phyloP scores from a whole-genome alignment of 2,113 vertebrate genomes.

The Pitta sordida region DNA sequence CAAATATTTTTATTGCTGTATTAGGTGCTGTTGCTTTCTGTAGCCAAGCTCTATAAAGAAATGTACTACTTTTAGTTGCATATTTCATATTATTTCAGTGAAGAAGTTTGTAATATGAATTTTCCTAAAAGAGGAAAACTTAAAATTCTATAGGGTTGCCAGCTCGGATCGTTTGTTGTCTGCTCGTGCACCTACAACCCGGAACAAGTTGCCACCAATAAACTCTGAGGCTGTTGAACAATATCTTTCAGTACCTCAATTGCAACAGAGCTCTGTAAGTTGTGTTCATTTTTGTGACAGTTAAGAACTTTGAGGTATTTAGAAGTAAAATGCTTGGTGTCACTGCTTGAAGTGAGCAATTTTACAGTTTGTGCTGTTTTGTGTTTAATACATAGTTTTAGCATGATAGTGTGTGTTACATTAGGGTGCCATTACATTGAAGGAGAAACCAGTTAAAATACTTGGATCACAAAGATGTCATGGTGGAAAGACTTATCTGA shows the following conservation, averaged over 20 bases:
- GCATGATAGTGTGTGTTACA: neutral
- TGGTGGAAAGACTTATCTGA: neutral
- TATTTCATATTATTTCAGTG: neutral
- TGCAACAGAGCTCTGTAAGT: conserved; percentile 72
- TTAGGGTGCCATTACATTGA: neutral
- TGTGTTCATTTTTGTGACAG: neutral
- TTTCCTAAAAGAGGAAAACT: neutral
- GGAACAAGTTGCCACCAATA: conserved; percentile 76
- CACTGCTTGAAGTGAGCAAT: neutral
- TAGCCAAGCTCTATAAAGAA: neutral
- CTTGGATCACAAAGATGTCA: neutral
- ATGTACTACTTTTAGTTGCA: neutral
- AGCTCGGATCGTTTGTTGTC: conserved; percentile 57
- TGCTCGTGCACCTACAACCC: neutral
- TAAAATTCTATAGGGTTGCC: conserved; percentile 64
- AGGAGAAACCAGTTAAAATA: neutral
- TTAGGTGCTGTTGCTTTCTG: neutral
- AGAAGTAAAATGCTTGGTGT: neutral
- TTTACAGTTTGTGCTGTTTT: neutral
- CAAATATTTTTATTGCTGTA: neutral
- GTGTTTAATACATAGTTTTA: neutral
- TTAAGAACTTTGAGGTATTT: neutral
- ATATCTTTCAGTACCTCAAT: conserved; percentile 9
- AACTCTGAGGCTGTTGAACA: conserved; percentile 63
- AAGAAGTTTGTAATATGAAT: neutral